Evolutionary conservation across 2,113 vertebrate species (phyloP).

Genomic region (Odocoileus hemionus): DNA sequence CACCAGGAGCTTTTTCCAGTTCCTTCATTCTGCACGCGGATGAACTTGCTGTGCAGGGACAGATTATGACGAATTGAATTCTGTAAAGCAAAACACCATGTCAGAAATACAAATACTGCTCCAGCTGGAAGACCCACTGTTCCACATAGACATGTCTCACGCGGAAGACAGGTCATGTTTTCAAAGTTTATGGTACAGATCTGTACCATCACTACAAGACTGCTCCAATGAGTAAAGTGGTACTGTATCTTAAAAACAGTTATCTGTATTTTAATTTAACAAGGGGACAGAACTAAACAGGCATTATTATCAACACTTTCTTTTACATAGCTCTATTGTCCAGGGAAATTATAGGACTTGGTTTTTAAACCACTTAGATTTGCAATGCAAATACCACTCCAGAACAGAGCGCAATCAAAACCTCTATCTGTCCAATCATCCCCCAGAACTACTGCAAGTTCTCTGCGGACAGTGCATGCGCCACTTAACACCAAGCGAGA

Average conservation of each 20-base stretch:
- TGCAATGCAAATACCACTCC: neutral
- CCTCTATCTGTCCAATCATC: neutral
- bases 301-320: neutral
- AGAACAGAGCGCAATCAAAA: neutral
- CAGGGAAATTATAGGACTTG: neutral
- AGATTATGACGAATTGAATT: conserved; percentile 99
- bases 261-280: neutral
- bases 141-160: neutral
- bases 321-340: neutral
- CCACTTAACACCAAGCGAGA: neutral
- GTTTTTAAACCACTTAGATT: conserved; percentile 4
- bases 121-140: neutral
- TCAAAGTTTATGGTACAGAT: neutral
- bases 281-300: neutral
- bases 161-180: neutral
- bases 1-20: conserved; percentile 99
- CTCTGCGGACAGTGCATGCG: neutral
- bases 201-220: neutral
- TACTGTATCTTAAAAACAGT: neutral
- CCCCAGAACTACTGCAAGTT: neutral
- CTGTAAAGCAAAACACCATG: conserved; percentile 80
- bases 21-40: conserved; percentile 97
- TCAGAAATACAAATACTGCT: conserved; percentile 54
- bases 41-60: conserved; percentile 97
- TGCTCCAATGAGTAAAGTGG: neutral